Evolutionary conservation across 2,888 invertebrate species (phyloP).

Genomic region (Caenorhabditis imperialis): DNA sequence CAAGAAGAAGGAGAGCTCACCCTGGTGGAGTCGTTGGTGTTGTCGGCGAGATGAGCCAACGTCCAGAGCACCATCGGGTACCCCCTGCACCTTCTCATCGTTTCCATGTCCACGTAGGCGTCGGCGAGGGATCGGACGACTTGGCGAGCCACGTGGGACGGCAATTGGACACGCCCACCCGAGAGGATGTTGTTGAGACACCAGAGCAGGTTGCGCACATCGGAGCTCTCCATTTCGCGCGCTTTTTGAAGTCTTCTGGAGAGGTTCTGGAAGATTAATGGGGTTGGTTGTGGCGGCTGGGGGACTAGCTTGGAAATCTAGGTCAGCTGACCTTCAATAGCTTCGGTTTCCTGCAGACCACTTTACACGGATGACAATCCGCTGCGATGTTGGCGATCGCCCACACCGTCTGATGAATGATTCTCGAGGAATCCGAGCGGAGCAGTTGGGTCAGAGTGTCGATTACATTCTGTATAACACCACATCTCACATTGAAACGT

Average conservation of each 20-base stretch:
- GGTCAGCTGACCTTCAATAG: conserved; percentile 31
- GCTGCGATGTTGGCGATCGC: conserved; percentile 60
- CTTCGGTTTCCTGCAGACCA: conserved; percentile 27
- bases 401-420: conserved; percentile 53
- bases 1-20: conserved; percentile 4
- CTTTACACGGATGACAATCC: conserved; percentile 54
- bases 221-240: conserved; percentile 2
- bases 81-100: conserved; percentile 5
- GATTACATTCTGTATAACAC: conserved; percentile 28
- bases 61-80: conserved; percentile 52
- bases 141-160: conserved; percentile 12
- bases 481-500: too few relatives aligned
- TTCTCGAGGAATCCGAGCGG: conserved; percentile 23
- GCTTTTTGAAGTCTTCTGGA: conserved; percentile 25
- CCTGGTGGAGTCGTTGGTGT: conserved; percentile 36
- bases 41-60: conserved; percentile 54
- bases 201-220: conserved; percentile 49
- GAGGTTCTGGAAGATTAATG: conserved; percentile 25
- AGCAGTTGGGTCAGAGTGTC: conserved; percentile 33
- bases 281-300: background rate
- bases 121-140: conserved; percentile 22
- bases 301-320: too few relatives aligned
- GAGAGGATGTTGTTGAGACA: conserved; percentile 55
- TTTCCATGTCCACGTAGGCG: conserved; percentile 8
- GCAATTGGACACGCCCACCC: conserved; percentile 34